Percentiles rank a stretch among this genome's conserved stretches.
These are phyloP conservation scores for Drosophila meridionalis DNA, from an alignment of 2,888 invertebrate species.

Conservation along the genomic window DNA sequence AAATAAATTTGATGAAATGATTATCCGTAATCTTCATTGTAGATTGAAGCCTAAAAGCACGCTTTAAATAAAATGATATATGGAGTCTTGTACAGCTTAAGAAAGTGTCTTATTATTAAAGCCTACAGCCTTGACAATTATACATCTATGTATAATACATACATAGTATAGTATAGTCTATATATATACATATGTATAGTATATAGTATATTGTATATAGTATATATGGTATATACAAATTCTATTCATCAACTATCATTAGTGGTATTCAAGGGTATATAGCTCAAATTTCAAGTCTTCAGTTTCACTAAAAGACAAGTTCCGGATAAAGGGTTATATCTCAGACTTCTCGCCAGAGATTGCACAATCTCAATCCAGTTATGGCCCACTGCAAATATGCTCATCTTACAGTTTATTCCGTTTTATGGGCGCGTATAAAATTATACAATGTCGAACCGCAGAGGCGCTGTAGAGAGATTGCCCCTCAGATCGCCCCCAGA, in stretches of 20 bases:
- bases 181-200: too few relatives aligned
- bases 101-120: neutral
- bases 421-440: neutral
- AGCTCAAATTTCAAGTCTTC: neutral
- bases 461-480: neutral
- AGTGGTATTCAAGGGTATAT: too few relatives aligned
- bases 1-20: neutral
- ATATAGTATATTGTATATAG: too few relatives aligned
- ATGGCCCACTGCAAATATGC: neutral
- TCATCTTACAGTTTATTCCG: neutral
- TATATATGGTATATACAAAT: too few relatives aligned
- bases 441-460: slow-evolving; percentile 5
- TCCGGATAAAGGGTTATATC: neutral
- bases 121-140: neutral
- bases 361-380: neutral
- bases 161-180: too few relatives aligned
- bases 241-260: neutral
- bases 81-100: neutral
- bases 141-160: too few relatives aligned
- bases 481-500: neutral
- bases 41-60: neutral
- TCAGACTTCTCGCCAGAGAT: neutral
- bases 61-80: neutral
- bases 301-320: neutral
- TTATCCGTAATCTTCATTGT: neutral